Base-by-base conservation (phyloP, 2,888 invertebrate genomes). In the Frankliniella intonsa region DNA sequence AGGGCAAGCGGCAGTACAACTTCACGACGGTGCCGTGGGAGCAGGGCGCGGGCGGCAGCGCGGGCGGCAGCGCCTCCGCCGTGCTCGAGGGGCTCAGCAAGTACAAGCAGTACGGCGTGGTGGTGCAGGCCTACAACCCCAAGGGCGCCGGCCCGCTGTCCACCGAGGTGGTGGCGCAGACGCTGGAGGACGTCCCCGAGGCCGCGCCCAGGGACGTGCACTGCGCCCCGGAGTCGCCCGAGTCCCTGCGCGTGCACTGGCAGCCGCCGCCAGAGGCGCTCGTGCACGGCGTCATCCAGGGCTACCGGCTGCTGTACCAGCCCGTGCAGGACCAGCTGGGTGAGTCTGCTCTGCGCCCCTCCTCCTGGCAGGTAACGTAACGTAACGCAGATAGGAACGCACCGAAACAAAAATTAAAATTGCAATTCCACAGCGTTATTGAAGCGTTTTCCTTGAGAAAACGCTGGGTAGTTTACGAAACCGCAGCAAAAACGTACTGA, bases 241-340 rank as follows among this genome's bases (percentile, higher is more conserved):
- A 95, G 88, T 95, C 94, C 84, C 91, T 95, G 84, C 93, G 94
- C 86, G 93, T 95, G 85, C 92, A 94, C 82, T 95, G 95, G 95
- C 94, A 94, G 85, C 92, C 94, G 27, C 95, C 95, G 49, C 92
- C 93, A 82, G 89, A 91, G 82, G 91, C 94, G 84, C 94, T 94
- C 27, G 91, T 94, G 84, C 95, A 95, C 87, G 95, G 95, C 25
- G 91, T 93, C 82, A 90, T 95, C 83, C 94, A 94, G 87, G 95
- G 95, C 80, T 95, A 95, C 88, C 93, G 95, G 89, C 93, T 95
- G 83, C 94, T 93, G 83, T 93, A 93, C 87, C 93, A 93, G 85
- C 93, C 93, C 38, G 91, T 93, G 82, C 93, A 93, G 83, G 80
- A n/a, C 51, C 80, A 80, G n/a, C 51, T 22, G 76, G 27, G 69